Percentiles rank a stretch among this genome's conserved stretches.
Evolutionary conservation across 2,113 vertebrate species (phyloP).

Genomic region (Galeopterus variegatus): DNA sequence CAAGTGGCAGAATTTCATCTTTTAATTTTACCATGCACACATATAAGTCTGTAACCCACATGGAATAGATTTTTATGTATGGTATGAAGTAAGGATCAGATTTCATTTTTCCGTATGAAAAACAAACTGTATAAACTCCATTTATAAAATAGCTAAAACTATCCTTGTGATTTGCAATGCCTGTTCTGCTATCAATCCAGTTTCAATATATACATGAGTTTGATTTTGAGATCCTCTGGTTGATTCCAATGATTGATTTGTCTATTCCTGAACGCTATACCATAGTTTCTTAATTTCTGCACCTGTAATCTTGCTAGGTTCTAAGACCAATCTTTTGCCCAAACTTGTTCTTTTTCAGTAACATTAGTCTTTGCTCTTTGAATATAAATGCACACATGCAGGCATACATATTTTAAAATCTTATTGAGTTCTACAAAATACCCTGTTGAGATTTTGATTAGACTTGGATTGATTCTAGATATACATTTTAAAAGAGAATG

Average conservation of each 20-base stretch:
- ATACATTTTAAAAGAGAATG: background rate
- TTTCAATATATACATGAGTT: background rate
- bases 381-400: background rate
- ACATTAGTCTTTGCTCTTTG: background rate
- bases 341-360: background rate
- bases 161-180: background rate
- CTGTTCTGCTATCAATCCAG: background rate
- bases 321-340: too few relatives aligned
- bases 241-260: background rate
- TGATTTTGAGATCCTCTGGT: background rate
- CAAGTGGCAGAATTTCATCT: background rate
- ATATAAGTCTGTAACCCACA: background rate
- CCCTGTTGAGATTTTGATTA: background rate
- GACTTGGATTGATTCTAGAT: background rate
- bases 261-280: background rate
- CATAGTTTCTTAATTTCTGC: background rate
- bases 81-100: background rate
- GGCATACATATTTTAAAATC: background rate
- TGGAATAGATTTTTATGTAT: background rate
- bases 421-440: background rate
- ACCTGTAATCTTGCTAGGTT: background rate
- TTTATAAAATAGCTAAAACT: background rate
- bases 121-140: background rate
- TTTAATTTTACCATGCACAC: background rate
- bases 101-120: background rate